These are phyloP conservation scores for Macaca nemestrina DNA, from an alignment of 2,113 vertebrate genomes.

Conservation along the genomic window DNA sequence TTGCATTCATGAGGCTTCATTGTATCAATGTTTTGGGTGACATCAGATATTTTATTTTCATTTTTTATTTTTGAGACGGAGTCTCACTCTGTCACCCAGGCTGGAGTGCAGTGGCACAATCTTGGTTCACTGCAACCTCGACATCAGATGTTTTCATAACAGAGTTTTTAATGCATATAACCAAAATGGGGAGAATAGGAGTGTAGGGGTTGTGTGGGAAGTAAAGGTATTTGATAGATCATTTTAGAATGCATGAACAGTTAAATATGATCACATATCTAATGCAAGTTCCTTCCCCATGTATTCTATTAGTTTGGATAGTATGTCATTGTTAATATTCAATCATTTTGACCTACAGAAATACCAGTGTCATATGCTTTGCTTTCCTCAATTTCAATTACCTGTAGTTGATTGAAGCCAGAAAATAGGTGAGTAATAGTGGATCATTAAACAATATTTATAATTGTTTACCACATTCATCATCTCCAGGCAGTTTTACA, in stretches of 20 bases:
- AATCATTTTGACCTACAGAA: not conserved
- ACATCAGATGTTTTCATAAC: not conserved
- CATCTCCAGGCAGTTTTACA: not conserved
- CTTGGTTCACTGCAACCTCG: not conserved
- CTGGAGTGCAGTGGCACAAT: too few relatives aligned
- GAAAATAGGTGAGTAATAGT: not conserved
- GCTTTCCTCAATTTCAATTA: not conserved
- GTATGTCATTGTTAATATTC: not conserved
- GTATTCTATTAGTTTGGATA: not conserved
- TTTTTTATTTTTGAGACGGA: too few relatives aligned
- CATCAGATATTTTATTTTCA: not conserved
- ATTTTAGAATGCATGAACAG: slow-evolving; percentile 5
- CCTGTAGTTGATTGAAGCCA: not conserved
- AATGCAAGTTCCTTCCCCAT: not conserved
- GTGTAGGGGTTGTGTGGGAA: not conserved
- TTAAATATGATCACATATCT: not conserved
- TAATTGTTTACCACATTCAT: not conserved
- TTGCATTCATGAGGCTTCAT: not conserved
- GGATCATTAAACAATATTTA: not conserved
- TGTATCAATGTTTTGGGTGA: not conserved
- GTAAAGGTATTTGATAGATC: not conserved
- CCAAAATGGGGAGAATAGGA: not conserved
- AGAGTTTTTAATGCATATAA: not conserved
- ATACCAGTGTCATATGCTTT: not conserved
- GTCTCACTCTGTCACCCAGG: too few relatives aligned